These are phyloP conservation scores for Sminthurinus aureus DNA, from an alignment of 2,888 invertebrate genomes.

Conservation along the genomic window DNA sequence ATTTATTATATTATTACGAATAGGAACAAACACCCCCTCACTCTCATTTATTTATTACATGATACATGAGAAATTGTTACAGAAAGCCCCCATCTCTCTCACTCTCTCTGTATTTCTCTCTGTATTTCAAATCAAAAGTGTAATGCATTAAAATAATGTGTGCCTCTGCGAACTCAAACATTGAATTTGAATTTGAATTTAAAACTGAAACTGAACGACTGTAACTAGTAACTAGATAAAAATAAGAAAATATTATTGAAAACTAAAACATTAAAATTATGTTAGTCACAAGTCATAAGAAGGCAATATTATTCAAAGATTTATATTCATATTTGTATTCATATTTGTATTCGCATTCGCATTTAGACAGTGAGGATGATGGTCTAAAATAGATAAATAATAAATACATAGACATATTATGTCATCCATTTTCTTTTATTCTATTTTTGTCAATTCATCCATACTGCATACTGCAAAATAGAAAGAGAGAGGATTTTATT, in stretches of 20 bases:
- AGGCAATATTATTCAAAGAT: too few relatives aligned
- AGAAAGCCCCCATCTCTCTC: neutral
- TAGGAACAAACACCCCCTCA: neutral
- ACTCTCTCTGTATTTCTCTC: neutral
- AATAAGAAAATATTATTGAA: neutral
- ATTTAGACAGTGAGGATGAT: too few relatives aligned
- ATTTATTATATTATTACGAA: neutral
- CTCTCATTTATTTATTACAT: neutral
- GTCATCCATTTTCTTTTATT: neutral
- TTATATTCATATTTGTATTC: too few relatives aligned
- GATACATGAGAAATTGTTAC: neutral
- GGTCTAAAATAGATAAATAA: too few relatives aligned
- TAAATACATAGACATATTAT: neutral
- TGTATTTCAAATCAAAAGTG: neutral
- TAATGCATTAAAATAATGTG: neutral
- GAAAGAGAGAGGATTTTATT: neutral
- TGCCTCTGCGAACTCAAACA: conserved; percentile 18
- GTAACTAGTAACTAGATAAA: neutral
- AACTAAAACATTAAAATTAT: neutral
- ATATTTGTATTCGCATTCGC: too few relatives aligned
- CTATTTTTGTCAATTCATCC: neutral
- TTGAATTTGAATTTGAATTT: conserved; percentile 1
- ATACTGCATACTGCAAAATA: neutral
- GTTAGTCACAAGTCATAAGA: neutral
- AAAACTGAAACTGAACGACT: too few relatives aligned